Evolutionary conservation across 2,797 vertebrate genomes (phyloP).

Genomic region (Phyllotis vaccarum): DNA sequence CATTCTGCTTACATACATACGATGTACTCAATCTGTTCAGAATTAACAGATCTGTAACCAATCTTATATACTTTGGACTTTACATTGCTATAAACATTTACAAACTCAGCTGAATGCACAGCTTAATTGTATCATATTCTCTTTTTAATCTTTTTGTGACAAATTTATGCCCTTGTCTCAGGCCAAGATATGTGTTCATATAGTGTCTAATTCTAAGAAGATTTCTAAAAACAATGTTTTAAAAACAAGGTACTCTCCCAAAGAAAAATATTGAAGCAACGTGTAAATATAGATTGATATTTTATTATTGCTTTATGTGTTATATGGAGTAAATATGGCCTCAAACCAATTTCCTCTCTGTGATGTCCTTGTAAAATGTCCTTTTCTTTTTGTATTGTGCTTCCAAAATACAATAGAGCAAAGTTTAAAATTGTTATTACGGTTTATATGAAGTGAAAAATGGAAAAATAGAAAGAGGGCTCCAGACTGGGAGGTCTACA

Average conservation of each 20-base stretch:
- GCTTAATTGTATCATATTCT: neutral
- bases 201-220: neutral
- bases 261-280: neutral
- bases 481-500: neutral
- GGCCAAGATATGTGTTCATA: neutral
- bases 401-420: neutral
- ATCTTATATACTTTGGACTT: neutral
- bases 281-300: neutral
- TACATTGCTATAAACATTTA: neutral
- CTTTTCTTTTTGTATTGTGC: neutral
- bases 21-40: neutral
- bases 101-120: neutral
- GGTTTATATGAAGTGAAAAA: neutral
- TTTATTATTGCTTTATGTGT: neutral
- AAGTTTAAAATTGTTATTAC: slow-evolving; percentile 46
- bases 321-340: neutral
- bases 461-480: neutral
- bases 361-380: neutral
- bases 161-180: neutral
- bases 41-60: neutral
- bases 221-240: neutral
- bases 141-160: neutral
- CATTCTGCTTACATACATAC: neutral
- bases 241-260: neutral
- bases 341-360: neutral